phyloP scores from a whole-genome alignment of 1,140 invertebrate genomes.

The Palaemon carinicauda region DNA sequence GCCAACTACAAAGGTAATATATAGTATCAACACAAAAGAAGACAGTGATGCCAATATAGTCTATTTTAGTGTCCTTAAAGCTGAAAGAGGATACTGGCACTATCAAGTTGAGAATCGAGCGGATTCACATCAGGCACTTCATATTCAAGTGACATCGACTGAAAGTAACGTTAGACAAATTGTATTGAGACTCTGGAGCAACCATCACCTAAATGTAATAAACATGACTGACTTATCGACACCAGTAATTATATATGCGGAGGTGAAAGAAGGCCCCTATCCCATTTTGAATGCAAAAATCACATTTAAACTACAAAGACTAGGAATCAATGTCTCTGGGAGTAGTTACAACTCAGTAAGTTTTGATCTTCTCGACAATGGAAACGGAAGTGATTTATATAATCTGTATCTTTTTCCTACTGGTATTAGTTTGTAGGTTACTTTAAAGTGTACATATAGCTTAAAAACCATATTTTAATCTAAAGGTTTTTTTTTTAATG shows the following conservation, averaged over 20 bases:
- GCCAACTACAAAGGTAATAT: conserved; percentile 35
- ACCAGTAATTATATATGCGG: conserved; percentile 61
- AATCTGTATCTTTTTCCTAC: no score
- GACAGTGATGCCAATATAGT: conserved; percentile 50
- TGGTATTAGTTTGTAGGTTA: no score
- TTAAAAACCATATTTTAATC: no score
- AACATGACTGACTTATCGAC: conserved; percentile 32
- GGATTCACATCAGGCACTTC: conserved; percentile 37
- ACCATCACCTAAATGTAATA: not conserved
- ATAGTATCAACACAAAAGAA: conserved; percentile 29
- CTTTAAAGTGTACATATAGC: no score
- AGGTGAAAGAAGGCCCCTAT: conserved; percentile 60
- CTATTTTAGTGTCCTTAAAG: conserved; percentile 38
- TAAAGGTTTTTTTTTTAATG: no score
- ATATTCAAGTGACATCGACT: conserved; percentile 33
- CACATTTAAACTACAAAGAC: conserved; percentile 60
- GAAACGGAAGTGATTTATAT: conserved; percentile 61
- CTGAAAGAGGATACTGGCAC: conserved; percentile 50
- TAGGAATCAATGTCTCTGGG: conserved; percentile 33
- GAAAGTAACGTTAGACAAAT: conserved; percentile 31
- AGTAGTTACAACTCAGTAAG: conserved; percentile 25
- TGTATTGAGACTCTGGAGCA: conserved; percentile 40
- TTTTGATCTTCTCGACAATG: conserved; percentile 53
- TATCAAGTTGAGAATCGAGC: conserved; percentile 52
- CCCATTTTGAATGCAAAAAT: conserved; percentile 62